Conservation (phyloP, 37 sponge, comb jelly and placozoan genomes). For the Bolinopsis microptera region DNA sequence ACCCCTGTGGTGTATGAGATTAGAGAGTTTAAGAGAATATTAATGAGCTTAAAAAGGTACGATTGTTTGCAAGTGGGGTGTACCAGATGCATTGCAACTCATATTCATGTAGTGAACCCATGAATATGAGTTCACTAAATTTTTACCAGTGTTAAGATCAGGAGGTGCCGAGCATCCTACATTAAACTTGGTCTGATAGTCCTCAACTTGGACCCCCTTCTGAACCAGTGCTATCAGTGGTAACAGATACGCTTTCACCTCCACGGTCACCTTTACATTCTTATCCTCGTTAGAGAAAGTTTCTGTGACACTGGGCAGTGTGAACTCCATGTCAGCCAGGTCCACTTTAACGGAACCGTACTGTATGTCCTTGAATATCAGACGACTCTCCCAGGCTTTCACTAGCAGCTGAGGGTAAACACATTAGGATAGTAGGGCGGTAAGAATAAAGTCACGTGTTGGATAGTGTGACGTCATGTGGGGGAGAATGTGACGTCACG, state of each 20-base stretch:
- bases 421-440: background rate
- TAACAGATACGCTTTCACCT: background rate
- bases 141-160: conserved; percentile 13
- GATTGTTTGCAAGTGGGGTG: background rate
- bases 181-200: background rate
- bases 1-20: conserved; percentile 25
- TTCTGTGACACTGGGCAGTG: background rate
- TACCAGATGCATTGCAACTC: too few species aligned
- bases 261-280: background rate
- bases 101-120: too few species aligned
- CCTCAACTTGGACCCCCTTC: background rate
- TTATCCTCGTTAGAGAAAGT: background rate
- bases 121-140: too few species aligned
- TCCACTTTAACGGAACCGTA: background rate
- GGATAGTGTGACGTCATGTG: background rate
- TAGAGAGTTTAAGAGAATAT: background rate
- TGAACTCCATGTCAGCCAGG: conserved; percentile 47
- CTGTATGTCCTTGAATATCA: background rate
- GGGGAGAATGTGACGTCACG: background rate
- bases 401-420: background rate
- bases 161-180: background rate
- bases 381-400: background rate
- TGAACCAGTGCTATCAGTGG: conserved; percentile 20
- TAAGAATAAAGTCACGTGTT: background rate
- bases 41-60: background rate